Base-by-base conservation (phyloP, 2,113 vertebrate species). In the Scartelaos histophorus region DNA sequence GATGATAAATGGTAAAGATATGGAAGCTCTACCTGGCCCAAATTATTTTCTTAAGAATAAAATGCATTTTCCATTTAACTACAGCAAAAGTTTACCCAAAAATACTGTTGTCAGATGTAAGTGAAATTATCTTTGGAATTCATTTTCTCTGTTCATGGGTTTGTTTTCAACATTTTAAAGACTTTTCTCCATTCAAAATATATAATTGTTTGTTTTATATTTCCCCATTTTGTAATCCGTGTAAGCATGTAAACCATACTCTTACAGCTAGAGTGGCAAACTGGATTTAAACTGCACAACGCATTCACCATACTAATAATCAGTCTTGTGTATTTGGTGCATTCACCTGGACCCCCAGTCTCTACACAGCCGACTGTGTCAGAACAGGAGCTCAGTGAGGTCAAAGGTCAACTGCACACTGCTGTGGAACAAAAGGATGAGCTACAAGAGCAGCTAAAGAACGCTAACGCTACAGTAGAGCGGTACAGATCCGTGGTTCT, bases 401-500 rank as follows among this genome's bases (percentile, higher is more conserved):
- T 97, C 67, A 87, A 92, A 19, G 92, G 91, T 88, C 94, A 82
- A 7, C 90, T 98, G 62, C 92, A 90, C 65, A 93, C 95, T 75
- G 83, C 94, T 1, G 96, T 98, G 5, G 97, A 98, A 7, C 95
- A 95, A 77, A 93, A 92, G 25, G 92, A 79, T 67, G 96, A 98
- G 77, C 86, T 98, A 53, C 91, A 83, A 67, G 97, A 98, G 66
- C 95, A 96, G 80, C 93, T 99, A 58, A 95, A 94, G 85, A 98
- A 92, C 72, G 93, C 94, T 67, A 93, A 93, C 46, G 93, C 90
- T 79, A 95, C 93, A 1, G 94, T 99, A 69, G 97, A 97, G 54
- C 95, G 97, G 79, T 98, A 99, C 81, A 94, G 94, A 64, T 90
- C 93, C 3, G 95, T 99, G 92, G 96, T 97, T 17, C 94, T 96